Evolutionary conservation across 2,888 invertebrate genomes (phyloP), one percentile per base, ranked within the genome.

Genomic region (Melanargia galathea): DNA sequence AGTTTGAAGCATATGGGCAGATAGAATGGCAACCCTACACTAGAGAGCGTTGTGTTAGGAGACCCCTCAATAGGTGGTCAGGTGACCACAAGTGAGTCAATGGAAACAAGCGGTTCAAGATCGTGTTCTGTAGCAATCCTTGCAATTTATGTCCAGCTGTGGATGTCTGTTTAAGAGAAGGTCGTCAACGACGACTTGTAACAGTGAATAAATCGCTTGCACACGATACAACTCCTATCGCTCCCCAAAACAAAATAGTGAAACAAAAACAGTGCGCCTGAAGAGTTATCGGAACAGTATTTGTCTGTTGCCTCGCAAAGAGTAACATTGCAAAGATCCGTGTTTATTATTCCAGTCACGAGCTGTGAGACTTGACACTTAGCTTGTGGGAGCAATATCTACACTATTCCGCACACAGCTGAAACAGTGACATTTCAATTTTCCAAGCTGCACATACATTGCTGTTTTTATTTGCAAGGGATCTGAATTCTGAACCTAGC

Each of bases 311-410:
- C 4, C 35, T 38, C 40, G 49, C 60, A 64, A 65, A 65, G 52
- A 56, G 64, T 60, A 46, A 67, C 57, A 63, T 60, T 48, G 58
- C 58, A 58, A 55, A 63, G 68, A 70, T 66, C 48, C 49, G 52
- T 59, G 69, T 70, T 74, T 73, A 70, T 67, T 69, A 75, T 75
- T 75, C 75, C 64, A 67, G 68, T 62, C 75, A 73, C 72, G 74
- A 51, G 16, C 46, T 55, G 46, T 62, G 67, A 67, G 64, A 72
- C 71, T 73, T 71, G 68, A 73, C 73, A 74, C 73, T 74, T 71
- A 69, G 69, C 70, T 70, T 72, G 69, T 64, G 72, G 72, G 66
- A 65, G 69, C 63, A 70, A 70, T 71, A 70, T 70, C 70, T 67
- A 68, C 69, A 71, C 60, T 68, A 69, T 65, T 63, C 64, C 59